Conservation (phyloP, 2,797 vertebrate genomes). For the Cuculus canorus region DNA sequence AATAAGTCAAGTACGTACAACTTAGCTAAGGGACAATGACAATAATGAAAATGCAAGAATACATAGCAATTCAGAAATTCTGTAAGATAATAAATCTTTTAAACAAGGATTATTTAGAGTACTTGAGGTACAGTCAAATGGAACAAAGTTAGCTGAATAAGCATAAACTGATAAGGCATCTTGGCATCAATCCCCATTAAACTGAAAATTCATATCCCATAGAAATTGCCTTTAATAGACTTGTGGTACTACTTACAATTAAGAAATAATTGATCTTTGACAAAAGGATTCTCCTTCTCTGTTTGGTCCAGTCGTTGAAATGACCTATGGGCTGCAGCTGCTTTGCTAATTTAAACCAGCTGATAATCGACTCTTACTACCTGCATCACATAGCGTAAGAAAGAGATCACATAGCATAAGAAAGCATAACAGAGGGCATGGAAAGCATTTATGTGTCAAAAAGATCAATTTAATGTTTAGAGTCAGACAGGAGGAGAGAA, state of each 20-base stretch:
- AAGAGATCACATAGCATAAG: neutral
- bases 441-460: neutral
- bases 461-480: neutral
- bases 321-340: neutral
- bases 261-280: conserved; percentile 13
- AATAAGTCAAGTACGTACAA: neutral
- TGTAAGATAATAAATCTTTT: neutral
- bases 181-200: neutral
- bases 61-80: neutral
- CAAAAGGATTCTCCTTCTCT: neutral
- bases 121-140: neutral
- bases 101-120: neutral
- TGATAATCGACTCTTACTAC: neutral
- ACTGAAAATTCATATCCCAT: neutral
- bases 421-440: neutral
- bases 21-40: neutral
- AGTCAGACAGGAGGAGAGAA: neutral
- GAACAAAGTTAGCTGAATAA: neutral
- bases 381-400: neutral
- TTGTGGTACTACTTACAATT: neutral
- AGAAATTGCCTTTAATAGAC: neutral
- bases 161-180: neutral
- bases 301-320: neutral
- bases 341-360: neutral
- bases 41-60: neutral